Percentiles rank a stretch among this genome's conserved stretches.
phyloP scores from a whole-genome alignment of 2,113 vertebrate genomes.

The Theropithecus gelada region DNA sequence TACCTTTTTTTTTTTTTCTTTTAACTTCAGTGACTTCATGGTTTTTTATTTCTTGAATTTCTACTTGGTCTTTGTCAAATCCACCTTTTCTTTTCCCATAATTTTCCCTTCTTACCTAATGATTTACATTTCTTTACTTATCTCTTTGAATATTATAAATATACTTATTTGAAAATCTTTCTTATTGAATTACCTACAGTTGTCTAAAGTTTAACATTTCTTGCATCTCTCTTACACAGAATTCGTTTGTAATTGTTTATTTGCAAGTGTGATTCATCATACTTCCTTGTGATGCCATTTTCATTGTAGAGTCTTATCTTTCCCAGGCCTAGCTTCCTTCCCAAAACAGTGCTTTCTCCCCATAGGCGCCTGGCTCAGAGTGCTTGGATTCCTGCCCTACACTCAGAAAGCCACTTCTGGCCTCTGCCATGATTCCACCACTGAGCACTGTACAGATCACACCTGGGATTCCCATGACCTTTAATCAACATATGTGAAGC shows the following conservation, averaged over 20 bases:
- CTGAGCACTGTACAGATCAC: neutral
- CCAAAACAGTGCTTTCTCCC: neutral
- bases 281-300: neutral
- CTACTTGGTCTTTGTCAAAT: neutral
- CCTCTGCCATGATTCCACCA: neutral
- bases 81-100: neutral
- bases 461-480: neutral
- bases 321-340: neutral
- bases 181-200: neutral
- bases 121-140: neutral
- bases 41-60: neutral
- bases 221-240: neutral
- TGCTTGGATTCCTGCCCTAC: neutral
- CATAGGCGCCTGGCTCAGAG: neutral
- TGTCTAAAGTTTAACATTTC: neutral
- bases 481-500: neutral
- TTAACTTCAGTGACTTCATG: neutral
- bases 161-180: neutral
- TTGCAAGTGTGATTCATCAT: too few relatives aligned
- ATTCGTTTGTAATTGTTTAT: neutral
- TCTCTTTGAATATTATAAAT: neutral
- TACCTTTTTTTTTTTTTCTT: neutral
- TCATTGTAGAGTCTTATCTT: neutral
- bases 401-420: neutral
- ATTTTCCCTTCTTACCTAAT: neutral